Base-by-base conservation (phyloP, 2,113 vertebrate species). In the Cottus gobio region DNA sequence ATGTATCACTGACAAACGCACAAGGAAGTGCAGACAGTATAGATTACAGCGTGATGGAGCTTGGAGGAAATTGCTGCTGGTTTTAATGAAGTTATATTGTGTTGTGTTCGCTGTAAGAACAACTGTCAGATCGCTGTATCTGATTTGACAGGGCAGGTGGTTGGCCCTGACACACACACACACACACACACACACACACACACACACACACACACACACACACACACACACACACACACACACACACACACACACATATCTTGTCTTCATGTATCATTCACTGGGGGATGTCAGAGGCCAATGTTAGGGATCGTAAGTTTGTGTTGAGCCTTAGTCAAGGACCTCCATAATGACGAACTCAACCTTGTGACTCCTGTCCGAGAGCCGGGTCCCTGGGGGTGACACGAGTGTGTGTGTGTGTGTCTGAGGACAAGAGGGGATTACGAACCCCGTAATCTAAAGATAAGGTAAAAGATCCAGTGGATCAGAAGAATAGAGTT, bases 331-430 rank as follows among this genome's bases (percentile, higher is more conserved):
- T 80, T 77, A 75, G 88, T 93, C 89, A 91, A 92, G 92, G 89
- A 90, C 89, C 90, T 77, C 80, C 58, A 88, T 93, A 93, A 93
- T 90, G 89, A 93, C 87, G 89, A 90, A 83, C 76, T 92, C 91
- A 91, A 93, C 91, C 93, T 92, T 92, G 85, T 90, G 92, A 93
- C 90, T 92, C 84, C 85, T 88, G 85, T 87, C 90, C 89, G 90
- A 87, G 82, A 86, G 79, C 83, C 54, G 13, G 68, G 70, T 89
- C 91, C 88, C 90, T 75, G 9, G 89, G 85, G 91, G 71, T 76
- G 76, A 61, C 44, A 48, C 31, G 64, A 56, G 83, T 39, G 15
- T 48, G 76, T 57, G 77, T 71, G 34, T 36, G 84, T 28, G 36
- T 60, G 46, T 63, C 50, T 77, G 28, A 15, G n/a, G 18, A 52